These are phyloP conservation scores for Apeira syringaria DNA, from an alignment of 2,888 invertebrate species.

Conservation along the genomic window DNA sequence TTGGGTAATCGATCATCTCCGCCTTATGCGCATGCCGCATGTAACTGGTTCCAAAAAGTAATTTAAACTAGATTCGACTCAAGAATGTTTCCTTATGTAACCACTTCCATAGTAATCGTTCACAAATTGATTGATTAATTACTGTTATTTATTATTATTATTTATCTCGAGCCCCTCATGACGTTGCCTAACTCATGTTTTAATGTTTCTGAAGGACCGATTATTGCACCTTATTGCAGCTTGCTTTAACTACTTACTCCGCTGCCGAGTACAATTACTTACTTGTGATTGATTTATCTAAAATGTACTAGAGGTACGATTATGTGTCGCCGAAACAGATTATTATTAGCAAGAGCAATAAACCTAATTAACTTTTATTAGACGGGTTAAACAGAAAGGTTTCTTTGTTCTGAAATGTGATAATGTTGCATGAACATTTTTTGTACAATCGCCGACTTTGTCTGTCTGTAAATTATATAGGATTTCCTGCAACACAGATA, in stretches of 20 bases:
- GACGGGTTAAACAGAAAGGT: slow-evolving; percentile 12
- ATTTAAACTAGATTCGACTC: slow-evolving; percentile 2
- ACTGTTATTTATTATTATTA: no score
- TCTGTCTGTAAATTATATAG: slow-evolving; percentile 3
- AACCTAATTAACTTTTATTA: slow-evolving; percentile 22
- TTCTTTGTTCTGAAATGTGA: slow-evolving; percentile 12
- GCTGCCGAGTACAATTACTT: no score
- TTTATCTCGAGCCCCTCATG: slow-evolving; percentile 6
- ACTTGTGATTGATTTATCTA: no score
- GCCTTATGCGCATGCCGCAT: background rate
- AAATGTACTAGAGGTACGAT: no score
- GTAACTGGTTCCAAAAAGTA: slow-evolving; percentile 1
- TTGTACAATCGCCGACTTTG: slow-evolving; percentile 11
- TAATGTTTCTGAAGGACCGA: slow-evolving; percentile 6
- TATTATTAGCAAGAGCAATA: slow-evolving; percentile 22
- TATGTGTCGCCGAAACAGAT: background rate
- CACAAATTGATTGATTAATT: slow-evolving; percentile 13
- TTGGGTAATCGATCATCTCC: slow-evolving; percentile 1
- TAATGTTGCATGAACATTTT: slow-evolving; percentile 9
- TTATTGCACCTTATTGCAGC: slow-evolving; percentile 10
- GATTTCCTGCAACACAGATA: slow-evolving; percentile 6
- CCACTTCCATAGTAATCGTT: slow-evolving; percentile 5
- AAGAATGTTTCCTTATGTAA: slow-evolving; percentile 18
- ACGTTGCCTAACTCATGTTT: slow-evolving; percentile 10
- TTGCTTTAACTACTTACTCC: no score